Evolutionary conservation across 2,888 invertebrate species (phyloP).

Genomic region (Drosophila niveifrons): DNA sequence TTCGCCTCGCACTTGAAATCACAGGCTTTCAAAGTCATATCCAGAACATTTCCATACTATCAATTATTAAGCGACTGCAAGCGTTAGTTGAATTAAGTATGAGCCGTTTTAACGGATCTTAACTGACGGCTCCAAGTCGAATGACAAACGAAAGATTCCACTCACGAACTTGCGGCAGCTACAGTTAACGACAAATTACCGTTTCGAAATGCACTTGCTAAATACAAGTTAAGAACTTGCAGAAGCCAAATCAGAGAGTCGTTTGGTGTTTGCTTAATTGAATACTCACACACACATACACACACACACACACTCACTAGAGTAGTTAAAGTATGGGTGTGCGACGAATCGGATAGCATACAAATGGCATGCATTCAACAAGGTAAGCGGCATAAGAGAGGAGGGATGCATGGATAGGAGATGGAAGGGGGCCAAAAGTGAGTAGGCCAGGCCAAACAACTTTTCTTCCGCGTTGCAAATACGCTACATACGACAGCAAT

Average conservation of each 20-base stretch:
- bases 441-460: constrained; percentile 60
- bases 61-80: neutral
- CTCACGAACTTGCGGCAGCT: constrained; percentile 67
- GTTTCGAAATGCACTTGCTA: constrained; percentile 78
- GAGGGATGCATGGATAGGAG: neutral
- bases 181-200: constrained; percentile 77
- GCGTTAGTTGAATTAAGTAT: constrained; percentile 21
- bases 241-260: constrained; percentile 56
- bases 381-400: constrained; percentile 29
- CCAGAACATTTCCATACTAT: neutral
- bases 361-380: constrained; percentile 68
- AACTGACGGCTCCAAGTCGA: neutral
- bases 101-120: constrained; percentile 64
- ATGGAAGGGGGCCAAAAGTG: constrained; percentile 9
- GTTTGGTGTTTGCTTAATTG: constrained; percentile 35
- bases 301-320: constrained; percentile 2
- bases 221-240: constrained; percentile 69
- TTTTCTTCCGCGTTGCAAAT: constrained; percentile 81
- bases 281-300: constrained; percentile 36
- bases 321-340: constrained; percentile 41
- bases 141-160: constrained; percentile 67
- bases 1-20: constrained; percentile 20
- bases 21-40: neutral
- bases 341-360: constrained; percentile 70
- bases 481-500: constrained; percentile 68